phyloP scores from a whole-genome alignment of 2,888 invertebrate species.

The Pristionchus japonicus region DNA sequence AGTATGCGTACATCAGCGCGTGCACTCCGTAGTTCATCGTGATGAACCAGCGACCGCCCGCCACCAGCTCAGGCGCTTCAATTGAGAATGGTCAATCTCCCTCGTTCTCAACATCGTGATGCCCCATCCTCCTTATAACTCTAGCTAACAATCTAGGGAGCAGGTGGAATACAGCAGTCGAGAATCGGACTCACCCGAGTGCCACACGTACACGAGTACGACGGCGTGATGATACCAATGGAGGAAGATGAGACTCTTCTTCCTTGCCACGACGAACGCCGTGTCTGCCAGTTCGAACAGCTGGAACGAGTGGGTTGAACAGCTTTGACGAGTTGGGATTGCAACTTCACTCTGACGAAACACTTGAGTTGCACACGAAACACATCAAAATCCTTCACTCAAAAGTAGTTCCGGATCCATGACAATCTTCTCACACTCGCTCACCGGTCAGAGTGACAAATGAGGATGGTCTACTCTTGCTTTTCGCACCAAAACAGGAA shows the following conservation, averaged over 20 bases:
- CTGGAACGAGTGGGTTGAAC: constrained; percentile 43
- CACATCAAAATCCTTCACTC: too few relatives aligned
- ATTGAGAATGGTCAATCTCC: not conserved
- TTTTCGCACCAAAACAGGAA: too few relatives aligned
- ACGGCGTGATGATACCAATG: constrained; percentile 97
- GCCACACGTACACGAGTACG: constrained; percentile 93
- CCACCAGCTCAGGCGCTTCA: constrained; percentile 33
- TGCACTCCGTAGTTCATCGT: constrained; percentile 79
- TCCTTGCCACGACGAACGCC: constrained; percentile 88
- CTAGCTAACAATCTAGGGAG: too few relatives aligned
- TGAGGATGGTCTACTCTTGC: too few relatives aligned
- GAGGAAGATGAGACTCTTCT: constrained; percentile 80
- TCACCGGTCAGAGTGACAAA: too few relatives aligned
- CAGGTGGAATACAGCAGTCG: too few relatives aligned
- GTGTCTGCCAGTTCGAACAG: constrained; percentile 83
- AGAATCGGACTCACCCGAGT: constrained; percentile 61
- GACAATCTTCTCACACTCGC: too few relatives aligned
- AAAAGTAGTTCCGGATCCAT: too few relatives aligned
- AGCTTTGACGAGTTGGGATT: not conserved
- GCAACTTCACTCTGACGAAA: too few relatives aligned
- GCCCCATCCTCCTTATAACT: too few relatives aligned
- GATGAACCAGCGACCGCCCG: constrained; percentile 71
- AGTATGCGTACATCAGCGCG: constrained; percentile 76
- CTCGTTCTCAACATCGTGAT: not conserved
- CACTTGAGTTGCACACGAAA: too few relatives aligned